Base-by-base conservation (phyloP, 2,888 invertebrate genomes). In the Philhelius pedissequus region DNA sequence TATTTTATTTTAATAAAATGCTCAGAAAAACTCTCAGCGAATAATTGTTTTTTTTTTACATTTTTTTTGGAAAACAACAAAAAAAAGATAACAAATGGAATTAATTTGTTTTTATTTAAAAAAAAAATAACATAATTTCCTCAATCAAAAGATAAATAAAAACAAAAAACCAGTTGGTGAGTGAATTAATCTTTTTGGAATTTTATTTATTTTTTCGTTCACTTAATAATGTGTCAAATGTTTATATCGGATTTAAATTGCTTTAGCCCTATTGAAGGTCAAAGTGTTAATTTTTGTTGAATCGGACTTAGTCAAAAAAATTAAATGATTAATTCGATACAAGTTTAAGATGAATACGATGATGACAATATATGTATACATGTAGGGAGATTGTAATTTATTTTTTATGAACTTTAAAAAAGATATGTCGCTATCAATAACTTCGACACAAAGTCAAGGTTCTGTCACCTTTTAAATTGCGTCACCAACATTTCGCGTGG, bases 391-490 rank as follows among this genome's bases (percentile, higher is more conserved):
- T 40, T 18, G 40, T 40, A 7, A 40, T 25, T 60, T 40, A 7
- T 38, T 38, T 40, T 40, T 15, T 52, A 9, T 38, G 22, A 38
- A 38, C 43, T 25, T 43, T 18, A 27, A 22, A n/a, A 20, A 27
- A 62, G 40, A 43, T 30, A 43, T 3, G 7, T 40, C 1, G 43
- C 15, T 38, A 27, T 60, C 40, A 25, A 38, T 60, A 38, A 22
- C 13, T 62, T 1, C 15, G 27, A 62, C 43, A 62, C 62, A 62
- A 62, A 62, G 62, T 62, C 62, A 62, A 62, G 62, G 62, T 62
- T 62, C 43, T 62, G 62, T 62, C 62, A 27, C 62, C 62, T 62
- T 62, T 58, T 30, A 18, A 62, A 62, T 62, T 62, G 43, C 25
- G 4, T 62, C 43, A 62, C 15, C 62, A 43, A 13, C 30, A 27